Conservation (phyloP, 2,797 vertebrate genomes). For the Arnoldichthys spilopterus region DNA sequence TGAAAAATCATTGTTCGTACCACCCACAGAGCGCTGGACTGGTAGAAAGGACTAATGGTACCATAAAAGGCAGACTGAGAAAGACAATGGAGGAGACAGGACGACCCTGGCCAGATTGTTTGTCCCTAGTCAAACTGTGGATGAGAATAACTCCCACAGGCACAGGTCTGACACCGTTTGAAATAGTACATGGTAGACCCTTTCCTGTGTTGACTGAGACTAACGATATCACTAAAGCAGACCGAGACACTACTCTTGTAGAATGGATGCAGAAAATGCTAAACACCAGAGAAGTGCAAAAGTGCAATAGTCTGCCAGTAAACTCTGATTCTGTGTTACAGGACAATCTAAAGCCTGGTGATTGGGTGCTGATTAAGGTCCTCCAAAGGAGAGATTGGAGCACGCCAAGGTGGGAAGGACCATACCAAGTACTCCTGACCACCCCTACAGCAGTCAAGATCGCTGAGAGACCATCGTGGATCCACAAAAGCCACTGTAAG, state of each 20-base stretch:
- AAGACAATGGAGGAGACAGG: too few relatives aligned
- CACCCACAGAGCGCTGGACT: neutral
- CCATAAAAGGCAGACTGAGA: too few relatives aligned
- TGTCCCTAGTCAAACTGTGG: neutral
- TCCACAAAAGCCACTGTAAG: slow-evolving; percentile 8
- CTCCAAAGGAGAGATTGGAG: neutral
- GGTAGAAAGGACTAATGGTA: too few relatives aligned
- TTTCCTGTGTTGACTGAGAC: neutral
- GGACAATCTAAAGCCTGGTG: neutral
- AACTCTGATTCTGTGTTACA: neutral
- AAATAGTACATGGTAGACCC: neutral
- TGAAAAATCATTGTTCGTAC: slow-evolving; percentile 8
- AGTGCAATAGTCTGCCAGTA: neutral
- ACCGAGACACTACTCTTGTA: neutral
- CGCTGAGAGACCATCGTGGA: neutral
- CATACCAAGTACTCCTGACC: neutral
- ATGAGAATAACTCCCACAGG: neutral
- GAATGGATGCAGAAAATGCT: neutral
- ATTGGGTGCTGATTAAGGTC: neutral
- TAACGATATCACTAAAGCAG: neutral
- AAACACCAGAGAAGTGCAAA: neutral
- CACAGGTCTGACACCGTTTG: neutral
- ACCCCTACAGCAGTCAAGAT: slow-evolving; percentile 6
- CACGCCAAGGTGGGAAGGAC: neutral
- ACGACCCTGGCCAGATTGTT: too few relatives aligned